Base-by-base conservation (phyloP, 2,888 invertebrate species). In the Physocephala rufipes region DNA sequence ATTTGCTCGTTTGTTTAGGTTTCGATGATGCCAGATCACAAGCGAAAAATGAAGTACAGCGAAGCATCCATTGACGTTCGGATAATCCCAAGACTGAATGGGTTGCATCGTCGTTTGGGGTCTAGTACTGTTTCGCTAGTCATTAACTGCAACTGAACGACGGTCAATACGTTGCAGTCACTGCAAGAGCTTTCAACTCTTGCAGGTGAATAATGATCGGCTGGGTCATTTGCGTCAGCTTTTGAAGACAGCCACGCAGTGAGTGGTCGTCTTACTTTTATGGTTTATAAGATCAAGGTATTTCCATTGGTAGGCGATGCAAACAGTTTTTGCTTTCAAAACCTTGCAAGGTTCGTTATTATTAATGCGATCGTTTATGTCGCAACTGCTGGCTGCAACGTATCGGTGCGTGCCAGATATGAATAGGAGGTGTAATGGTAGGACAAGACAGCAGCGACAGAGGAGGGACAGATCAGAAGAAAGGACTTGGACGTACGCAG, bases 221-320 rank as follows among this genome's bases (percentile, higher is more conserved):
- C 74, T 74, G 79, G 78, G 81, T 82, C 81, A 81, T 82, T 82
- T 82, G 78, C 78, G 80, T 78, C 79, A 77, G 77, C 72, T 59
- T 58, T 26, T 51, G 49, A 66, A 55, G 66, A 58, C 63, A 67
- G 43, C 58, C 26, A 47, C 55, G 43, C 21, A 53, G 13, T 66
- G 66, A 55, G 55, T 62, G 7, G 62, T 68, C 62, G 61, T 24
- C 51, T 51, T 68, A 68, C 62, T 68, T 68, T 49, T 62, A 68
- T 68, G 26, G 53, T 61, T 68, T 68, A 68, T 62, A 62, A 68
- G 68, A 62, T 68, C 68, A 51, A 51, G 21, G 55, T 36, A 36
- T 13, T 21, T 28, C 2, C 58, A 2, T 58, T 47, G 43, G 26
- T 15, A 47, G 15, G 12, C 62, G 21, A 13, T 58, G 13, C 21